phyloP scores from a whole-genome alignment of 2,113 vertebrate species.

The Bothrops jararaca region DNA sequence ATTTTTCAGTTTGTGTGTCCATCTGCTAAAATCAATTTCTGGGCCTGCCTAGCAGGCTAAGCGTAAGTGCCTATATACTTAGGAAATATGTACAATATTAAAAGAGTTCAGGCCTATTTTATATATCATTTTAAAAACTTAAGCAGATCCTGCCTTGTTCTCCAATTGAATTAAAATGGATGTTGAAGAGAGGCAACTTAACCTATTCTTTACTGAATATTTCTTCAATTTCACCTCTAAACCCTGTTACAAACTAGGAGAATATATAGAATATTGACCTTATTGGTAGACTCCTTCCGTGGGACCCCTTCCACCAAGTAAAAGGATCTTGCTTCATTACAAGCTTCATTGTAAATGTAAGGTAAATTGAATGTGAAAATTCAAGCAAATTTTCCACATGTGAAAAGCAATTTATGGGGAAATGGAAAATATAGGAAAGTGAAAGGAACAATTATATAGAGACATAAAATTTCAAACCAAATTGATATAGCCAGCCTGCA shows the following conservation, averaged over 20 bases:
- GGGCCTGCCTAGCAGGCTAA: not conserved
- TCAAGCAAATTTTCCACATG: not conserved
- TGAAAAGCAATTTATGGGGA: not conserved
- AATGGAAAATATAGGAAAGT: not conserved
- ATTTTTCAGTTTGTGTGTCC: not conserved
- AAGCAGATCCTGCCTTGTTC: not conserved
- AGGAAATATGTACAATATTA: not conserved
- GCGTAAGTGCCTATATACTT: not conserved
- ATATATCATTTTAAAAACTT: not conserved
- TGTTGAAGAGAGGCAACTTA: not conserved
- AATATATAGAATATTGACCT: not conserved
- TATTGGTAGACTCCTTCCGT: not conserved
- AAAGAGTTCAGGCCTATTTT: not conserved
- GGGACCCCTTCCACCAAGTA: not conserved
- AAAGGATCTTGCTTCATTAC: not conserved
- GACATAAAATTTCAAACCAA: not conserved
- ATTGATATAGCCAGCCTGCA: not conserved
- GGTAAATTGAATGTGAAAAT: not conserved
- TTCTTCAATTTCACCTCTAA: not conserved
- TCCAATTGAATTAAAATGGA: not conserved
- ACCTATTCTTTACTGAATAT: not conserved
- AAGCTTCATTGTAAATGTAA: not conserved
- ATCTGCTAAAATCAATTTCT: not conserved
- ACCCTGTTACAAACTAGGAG: not conserved
- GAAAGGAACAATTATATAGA: not conserved